These are phyloP conservation scores for Phalangium opilio DNA, from an alignment of 2,888 invertebrate species.

Conservation along the genomic window DNA sequence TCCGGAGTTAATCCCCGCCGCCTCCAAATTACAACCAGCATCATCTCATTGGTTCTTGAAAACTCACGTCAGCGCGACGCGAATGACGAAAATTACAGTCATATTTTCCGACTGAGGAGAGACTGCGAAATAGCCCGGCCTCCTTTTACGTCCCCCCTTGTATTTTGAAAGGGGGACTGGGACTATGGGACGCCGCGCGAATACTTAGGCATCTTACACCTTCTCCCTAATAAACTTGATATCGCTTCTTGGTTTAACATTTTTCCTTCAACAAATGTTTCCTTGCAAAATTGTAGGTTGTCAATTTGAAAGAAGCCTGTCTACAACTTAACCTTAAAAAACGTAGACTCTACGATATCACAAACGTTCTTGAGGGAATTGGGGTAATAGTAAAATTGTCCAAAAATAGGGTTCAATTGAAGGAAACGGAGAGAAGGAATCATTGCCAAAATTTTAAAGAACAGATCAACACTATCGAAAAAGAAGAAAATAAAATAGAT, in stretches of 20 bases:
- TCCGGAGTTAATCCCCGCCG: too few species aligned
- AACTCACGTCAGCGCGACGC: too few species aligned
- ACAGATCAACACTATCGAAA: constrained; percentile 29
- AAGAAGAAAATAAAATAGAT: constrained; percentile 59
- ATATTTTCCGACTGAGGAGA: too few species aligned
- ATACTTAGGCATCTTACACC: too few species aligned
- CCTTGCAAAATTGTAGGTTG: constrained; percentile 25
- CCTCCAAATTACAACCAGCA: too few species aligned
- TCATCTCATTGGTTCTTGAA: too few species aligned
- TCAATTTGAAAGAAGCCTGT: constrained; percentile 35
- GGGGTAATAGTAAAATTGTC: constrained; percentile 34
- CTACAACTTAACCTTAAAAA: constrained; percentile 32
- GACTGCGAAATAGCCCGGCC: too few species aligned
- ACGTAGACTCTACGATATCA: constrained; percentile 35
- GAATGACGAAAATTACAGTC: too few species aligned
- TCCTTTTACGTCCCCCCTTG: too few species aligned
- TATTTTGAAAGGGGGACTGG: too few species aligned
- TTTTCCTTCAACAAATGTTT: not conserved
- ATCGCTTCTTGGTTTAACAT: not conserved
- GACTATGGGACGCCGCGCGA: too few species aligned
- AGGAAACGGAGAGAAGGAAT: constrained; percentile 25
- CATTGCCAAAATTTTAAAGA: not conserved
- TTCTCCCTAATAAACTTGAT: too few species aligned
- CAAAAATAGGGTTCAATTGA: constrained; percentile 36
- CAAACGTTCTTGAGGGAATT: constrained; percentile 36